Percentiles rank a stretch among this genome's conserved stretches.
These are phyloP conservation scores for Temnothorax nylanderi DNA, from an alignment of 1,140 invertebrate genomes.

Conservation along the genomic window DNA sequence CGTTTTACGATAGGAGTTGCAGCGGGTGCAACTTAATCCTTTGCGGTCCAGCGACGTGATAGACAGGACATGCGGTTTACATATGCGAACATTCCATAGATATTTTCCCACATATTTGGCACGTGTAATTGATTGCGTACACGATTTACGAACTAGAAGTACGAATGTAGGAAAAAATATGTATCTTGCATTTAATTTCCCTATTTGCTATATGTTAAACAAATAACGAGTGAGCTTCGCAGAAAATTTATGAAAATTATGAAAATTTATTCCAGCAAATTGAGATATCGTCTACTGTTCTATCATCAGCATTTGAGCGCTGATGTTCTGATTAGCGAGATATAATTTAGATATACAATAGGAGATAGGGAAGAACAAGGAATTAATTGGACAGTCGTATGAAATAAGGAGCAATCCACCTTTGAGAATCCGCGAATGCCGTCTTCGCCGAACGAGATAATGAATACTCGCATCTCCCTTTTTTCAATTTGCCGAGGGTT, in stretches of 20 bases:
- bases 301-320: neutral
- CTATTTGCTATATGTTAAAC: neutral
- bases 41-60: constrained; percentile 7
- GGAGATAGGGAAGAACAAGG: constrained; percentile 12
- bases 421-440: constrained; percentile 4
- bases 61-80: neutral
- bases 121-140: neutral
- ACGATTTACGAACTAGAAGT: neutral
- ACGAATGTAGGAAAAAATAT: neutral
- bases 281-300: neutral
- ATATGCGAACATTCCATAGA: neutral
- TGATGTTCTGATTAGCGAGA: neutral
- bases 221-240: neutral
- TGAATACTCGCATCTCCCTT: constrained; percentile 12
- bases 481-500: constrained; percentile 22
- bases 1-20: neutral
- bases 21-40: constrained; percentile 12
- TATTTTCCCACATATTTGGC: constrained; percentile 11
- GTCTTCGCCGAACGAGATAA: constrained; percentile 34
- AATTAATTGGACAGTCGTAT: constrained; percentile 43
- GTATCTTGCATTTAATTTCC: neutral
- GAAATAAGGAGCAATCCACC: constrained; percentile 15
- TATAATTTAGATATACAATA: constrained; percentile 36
- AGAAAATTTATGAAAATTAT: neutral
- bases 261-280: neutral